Evolutionary conservation across 2,113 vertebrate genomes (phyloP).

Genomic region (Struthidea cinerea): DNA sequence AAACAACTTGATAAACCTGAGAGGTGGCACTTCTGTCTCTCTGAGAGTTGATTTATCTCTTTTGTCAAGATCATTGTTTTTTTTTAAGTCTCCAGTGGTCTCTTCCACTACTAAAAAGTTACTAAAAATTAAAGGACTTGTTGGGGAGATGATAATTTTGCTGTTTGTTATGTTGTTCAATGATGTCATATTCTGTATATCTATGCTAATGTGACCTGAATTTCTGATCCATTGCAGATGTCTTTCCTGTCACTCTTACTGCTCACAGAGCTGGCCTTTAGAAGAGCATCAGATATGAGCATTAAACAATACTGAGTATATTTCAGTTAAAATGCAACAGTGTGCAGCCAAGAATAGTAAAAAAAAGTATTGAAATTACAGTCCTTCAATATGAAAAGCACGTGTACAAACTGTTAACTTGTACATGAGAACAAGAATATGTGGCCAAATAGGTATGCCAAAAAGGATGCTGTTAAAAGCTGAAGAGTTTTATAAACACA

Average conservation of each 20-base stretch:
- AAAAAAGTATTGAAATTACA: neutral
- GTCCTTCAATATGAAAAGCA: neutral
- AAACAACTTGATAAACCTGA: neutral
- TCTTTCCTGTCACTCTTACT: neutral
- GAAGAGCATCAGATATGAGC: neutral
- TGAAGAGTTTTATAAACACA: neutral
- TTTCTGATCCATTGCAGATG: neutral
- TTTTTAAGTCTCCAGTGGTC: neutral
- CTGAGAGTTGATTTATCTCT: neutral
- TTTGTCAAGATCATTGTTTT: neutral
- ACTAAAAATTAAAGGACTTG: neutral
- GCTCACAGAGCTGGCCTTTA: neutral
- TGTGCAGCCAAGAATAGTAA: neutral
- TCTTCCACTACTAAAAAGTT: neutral
- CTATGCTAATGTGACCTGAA: neutral
- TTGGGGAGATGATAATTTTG: neutral
- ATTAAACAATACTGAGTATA: neutral
- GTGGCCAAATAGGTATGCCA: neutral
- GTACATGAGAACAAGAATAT: neutral
- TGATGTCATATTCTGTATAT: neutral
- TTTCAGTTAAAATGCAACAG: conserved; percentile 5
- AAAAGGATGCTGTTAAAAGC: neutral
- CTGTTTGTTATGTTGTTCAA: neutral
- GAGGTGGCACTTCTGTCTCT: neutral
- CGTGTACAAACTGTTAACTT: neutral